Evolutionary conservation across 2,797 vertebrate genomes (phyloP), one percentile per base, ranked within the genome.

Genomic region (Acanthurus leucopareius): DNA sequence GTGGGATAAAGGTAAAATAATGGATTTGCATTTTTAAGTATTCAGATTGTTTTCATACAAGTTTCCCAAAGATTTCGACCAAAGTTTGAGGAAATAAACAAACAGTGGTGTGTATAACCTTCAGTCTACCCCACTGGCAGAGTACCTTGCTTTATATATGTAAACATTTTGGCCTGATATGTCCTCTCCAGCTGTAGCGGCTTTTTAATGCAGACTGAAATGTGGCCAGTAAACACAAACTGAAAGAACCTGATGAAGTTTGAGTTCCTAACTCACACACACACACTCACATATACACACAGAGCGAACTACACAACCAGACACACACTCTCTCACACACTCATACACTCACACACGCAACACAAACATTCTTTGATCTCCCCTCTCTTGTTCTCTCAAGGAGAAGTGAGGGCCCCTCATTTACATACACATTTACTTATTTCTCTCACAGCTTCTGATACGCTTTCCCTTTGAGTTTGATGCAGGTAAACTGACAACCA

Each of bases 351-450:
- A 52, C 4, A 15, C 45, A 60, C 47, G n/a, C 47, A 59, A 79
- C 78, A 75, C 77, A 83, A 66, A 85, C 80, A 82, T 3, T 57
- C 82, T 91, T 93, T 94, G 92, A 93, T 93, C 83, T 92, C 44
- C 7, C 40, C 68, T 78, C 68, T 73, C 79, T 69, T 82, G 81
- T 86, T 89, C 79, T 89, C 80, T 86, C 69, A 76, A 79, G 77
- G 82, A 85, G 80, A 89, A 88, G 66, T 69, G 60, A 54, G 75
- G 71, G 22, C 49, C 60, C 60, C 73, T 84, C 74, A 85, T 89
- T 86, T 92, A 78, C 90, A 91, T 86, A 72, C 17, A 1, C 60
- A 75, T 77, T 77, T 58, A 73, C 58, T 83, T 76, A 74, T 87
- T 90, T 69, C 16, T 13, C 85, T 73, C 77, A 3, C 67, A 79